These are phyloP conservation scores for Ophion ventricosus DNA, from an alignment of 2,888 invertebrate genomes.

Conservation along the genomic window DNA sequence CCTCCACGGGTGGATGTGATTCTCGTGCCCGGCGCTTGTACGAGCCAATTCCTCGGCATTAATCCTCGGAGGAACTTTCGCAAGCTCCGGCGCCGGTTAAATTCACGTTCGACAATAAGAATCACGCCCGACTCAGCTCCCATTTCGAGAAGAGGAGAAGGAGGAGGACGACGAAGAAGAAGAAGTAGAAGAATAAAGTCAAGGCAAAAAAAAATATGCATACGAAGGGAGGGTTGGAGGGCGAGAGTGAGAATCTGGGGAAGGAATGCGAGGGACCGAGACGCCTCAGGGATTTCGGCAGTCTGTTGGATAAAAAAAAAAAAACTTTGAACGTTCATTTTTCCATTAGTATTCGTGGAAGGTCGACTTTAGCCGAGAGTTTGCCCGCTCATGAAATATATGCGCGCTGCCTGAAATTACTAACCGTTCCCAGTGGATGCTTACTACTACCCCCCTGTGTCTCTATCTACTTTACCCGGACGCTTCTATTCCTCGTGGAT, in stretches of 20 bases:
- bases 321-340: constrained; percentile 74
- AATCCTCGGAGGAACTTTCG: constrained; percentile 28
- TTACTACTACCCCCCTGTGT: constrained; percentile 22
- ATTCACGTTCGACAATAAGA: constrained; percentile 61
- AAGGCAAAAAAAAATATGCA: constrained; percentile 37
- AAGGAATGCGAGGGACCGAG: constrained; percentile 8
- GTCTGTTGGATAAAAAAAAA: constrained; percentile 63
- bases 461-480: constrained; percentile 47
- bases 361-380: constrained; percentile 66
- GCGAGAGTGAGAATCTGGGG: constrained; percentile 13
- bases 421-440: constrained; percentile 67
- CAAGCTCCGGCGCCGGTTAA: constrained; percentile 46
- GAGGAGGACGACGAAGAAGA: constrained; percentile 17
- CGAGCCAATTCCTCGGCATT: constrained; percentile 1
- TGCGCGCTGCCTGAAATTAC: constrained; percentile 66
- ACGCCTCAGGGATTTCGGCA: constrained; percentile 69
- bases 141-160: background rate
- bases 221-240: constrained; percentile 19
- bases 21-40: background rate
- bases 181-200: constrained; percentile 4
- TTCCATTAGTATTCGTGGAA: constrained; percentile 72
- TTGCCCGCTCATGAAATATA: constrained; percentile 67
- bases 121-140: constrained; percentile 40
- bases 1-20: too few species aligned
- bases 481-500: background rate